A percentile compares a stretch with the other conserved stretches of the same genome.
These are phyloP conservation scores for Drosophila rellima DNA, from an alignment of 2,888 invertebrate genomes.

Conservation along the genomic window DNA sequence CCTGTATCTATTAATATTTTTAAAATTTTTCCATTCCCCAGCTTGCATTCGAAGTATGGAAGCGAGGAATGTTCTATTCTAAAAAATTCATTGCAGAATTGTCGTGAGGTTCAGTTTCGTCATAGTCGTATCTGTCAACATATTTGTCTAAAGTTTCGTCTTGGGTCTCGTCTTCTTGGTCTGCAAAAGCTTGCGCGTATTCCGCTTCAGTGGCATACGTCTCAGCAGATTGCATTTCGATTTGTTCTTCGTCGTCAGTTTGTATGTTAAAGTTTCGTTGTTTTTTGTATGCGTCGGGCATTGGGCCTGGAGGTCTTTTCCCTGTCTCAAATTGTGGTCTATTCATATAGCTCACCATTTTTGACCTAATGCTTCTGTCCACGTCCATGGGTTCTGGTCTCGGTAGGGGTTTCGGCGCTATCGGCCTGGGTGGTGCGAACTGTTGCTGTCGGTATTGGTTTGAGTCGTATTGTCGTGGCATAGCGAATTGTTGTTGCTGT, in stretches of 20 bases:
- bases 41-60: no score
- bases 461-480: no score
- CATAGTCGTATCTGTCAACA: background rate
- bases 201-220: background rate
- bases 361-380: no score
- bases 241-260: background rate
- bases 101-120: background rate
- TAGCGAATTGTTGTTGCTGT: no score
- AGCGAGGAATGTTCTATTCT: no score
- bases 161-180: background rate
- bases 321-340: background rate
- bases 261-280: slow-evolving; percentile 2
- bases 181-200: background rate
- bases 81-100: slow-evolving; percentile 2
- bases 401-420: no score
- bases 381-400: no score
- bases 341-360: no score
- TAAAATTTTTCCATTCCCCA: background rate
- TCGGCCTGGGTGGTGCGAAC: no score
- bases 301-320: slow-evolving; percentile 2
- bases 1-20: no score
- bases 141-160: slow-evolving; percentile 1
- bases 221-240: no score
- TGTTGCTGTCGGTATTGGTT: no score
- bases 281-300: background rate